Conservation (phyloP, 2,113 vertebrate genomes). For the Cranoglanis bouderius region DNA sequence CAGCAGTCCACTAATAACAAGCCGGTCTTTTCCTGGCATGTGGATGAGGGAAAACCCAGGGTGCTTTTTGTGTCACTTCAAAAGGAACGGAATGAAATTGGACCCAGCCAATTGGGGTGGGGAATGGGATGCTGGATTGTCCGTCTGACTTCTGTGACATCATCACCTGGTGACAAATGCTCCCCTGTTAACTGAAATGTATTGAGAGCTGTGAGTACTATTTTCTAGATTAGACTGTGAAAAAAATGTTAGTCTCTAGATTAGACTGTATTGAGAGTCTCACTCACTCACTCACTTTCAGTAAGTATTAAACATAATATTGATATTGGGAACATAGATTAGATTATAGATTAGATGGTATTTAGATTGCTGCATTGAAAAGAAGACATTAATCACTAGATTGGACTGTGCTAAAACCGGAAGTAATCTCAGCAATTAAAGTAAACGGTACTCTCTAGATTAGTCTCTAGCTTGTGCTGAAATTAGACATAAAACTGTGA, state of each 20-base stretch:
- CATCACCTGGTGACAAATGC: conserved; percentile 31
- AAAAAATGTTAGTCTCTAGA: neutral
- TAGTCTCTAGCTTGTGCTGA: neutral
- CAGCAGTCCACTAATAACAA: conserved; percentile 55
- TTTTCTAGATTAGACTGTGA: neutral
- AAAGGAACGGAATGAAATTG: conserved; percentile 63
- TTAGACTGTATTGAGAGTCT: neutral
- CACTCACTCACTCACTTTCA: neutral
- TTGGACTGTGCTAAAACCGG: no score
- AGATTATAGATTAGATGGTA: neutral
- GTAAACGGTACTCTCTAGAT: neutral
- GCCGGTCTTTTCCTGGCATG: conserved; percentile 63
- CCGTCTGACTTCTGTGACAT: conserved; percentile 57
- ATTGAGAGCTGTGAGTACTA: neutral
- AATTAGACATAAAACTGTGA: no score
- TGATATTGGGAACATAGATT: no score
- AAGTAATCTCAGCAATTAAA: no score
- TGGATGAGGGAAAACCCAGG: conserved; percentile 62
- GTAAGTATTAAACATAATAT: neutral
- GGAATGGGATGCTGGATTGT: conserved; percentile 62
- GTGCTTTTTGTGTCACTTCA: conserved; percentile 64
- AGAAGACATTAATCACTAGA: no score
- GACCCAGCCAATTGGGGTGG: conserved; percentile 58
- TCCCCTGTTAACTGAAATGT: conserved; percentile 25
- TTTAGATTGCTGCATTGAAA: neutral